A percentile compares a stretch with the other conserved stretches of the same genome.
Evolutionary conservation across 2,888 invertebrate species (phyloP).

Genomic region (Tetramorium bicarinatum): DNA sequence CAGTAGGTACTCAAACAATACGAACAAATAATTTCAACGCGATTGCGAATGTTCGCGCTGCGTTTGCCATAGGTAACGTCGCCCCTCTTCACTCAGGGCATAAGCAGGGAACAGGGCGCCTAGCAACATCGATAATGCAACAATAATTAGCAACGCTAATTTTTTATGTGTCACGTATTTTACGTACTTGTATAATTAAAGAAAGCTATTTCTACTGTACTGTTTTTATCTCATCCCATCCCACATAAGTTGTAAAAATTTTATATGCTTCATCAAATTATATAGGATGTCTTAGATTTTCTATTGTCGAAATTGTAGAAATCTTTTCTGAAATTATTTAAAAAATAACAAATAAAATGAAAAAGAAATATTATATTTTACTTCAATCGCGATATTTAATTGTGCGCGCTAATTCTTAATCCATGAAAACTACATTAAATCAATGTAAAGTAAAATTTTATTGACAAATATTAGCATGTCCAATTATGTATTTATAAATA

Average conservation of each 20-base stretch:
- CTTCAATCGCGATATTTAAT: background rate
- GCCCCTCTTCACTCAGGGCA: background rate
- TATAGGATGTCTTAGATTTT: background rate
- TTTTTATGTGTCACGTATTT: constrained; percentile 59
- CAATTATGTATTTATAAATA: background rate
- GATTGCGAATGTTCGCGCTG: constrained; percentile 31
- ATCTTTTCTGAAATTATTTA: background rate
- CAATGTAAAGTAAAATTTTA: background rate
- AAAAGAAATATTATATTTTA: background rate
- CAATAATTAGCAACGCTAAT: constrained; percentile 13
- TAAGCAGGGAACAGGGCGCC: constrained; percentile 10
- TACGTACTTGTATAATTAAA: constrained; percentile 67
- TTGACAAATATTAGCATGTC: background rate
- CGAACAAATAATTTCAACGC: constrained; percentile 6
- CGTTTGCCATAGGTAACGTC: background rate
- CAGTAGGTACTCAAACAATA: background rate
- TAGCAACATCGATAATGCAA: constrained; percentile 35
- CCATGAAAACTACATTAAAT: background rate
- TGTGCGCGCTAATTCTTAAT: background rate
- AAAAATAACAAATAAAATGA: background rate
- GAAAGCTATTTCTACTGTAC: constrained; percentile 60
- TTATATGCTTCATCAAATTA: background rate
- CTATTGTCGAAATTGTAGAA: background rate
- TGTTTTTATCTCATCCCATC: constrained; percentile 5
- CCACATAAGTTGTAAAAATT: background rate